Base-by-base conservation (phyloP, 2,797 vertebrate species). In the Pipistrellus pygmaeus region DNA sequence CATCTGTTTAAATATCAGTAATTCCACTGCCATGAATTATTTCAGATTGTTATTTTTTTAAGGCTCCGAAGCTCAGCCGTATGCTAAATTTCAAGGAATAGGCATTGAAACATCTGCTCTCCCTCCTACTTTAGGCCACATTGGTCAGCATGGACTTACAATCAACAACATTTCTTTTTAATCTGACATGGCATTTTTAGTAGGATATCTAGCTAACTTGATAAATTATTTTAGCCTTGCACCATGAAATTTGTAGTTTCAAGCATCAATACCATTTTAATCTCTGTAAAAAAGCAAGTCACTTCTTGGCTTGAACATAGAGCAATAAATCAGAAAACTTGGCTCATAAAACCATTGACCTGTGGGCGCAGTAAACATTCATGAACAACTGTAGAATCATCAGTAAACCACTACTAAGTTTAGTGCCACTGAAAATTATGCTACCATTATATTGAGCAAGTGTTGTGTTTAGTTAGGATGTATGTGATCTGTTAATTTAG, bases 1-100 rank as follows among this genome's bases (percentile, higher is more conserved):
- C 96, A 97, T 96, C 93, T 97, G 97, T 93, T 97, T 97, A 97
- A 97, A 97, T 96, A 97, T 96, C 96, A 97, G 96, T 97, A 97
- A 97, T 93, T 95, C 94, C 51, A 96, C 71, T 89, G 92, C 92
- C 94, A 93, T 95, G 88, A 95, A 94, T 96, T 96, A 93, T 95
- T 95, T 96, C 92, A 95, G 90, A 91, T 93, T 96, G 96, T 90
- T 97, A 89, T 93, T 97, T 94, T 93, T 97, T 96, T 77, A 96
- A 93, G 94, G 84, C 84, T 87, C 76, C 3, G 12, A 89, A 92
- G 80, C 96, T 93, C 69, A 85, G 88, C 95, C 94, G 15, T 96
- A 93, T 97, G 95, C 93, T 97, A 93, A 75, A 85, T 90, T 96
- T 96, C 93, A 96, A 85, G 75, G 72, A 94, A 81, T 73, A 94